Evolutionary conservation across 2,113 vertebrate genomes (phyloP), one percentile per base, ranked within the genome.

Genomic region (Stomatorhinus ivindoensis): DNA sequence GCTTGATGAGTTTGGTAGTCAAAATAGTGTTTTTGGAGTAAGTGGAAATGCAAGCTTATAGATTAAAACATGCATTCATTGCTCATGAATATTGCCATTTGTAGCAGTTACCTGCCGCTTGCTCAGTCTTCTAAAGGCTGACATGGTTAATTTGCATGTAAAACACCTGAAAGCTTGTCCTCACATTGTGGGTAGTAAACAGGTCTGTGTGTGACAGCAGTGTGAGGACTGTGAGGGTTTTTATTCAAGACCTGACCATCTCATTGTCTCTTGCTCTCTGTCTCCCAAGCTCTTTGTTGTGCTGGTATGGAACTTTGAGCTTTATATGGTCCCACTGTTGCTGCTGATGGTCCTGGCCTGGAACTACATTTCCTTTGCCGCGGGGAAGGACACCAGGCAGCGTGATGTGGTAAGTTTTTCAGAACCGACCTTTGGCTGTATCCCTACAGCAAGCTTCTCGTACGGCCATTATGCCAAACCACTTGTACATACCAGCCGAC

Each of bases 281-380:
- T 69, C n/a, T 83, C 46, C 85, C 10, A 86, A 99, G 98, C 94
- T 99, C 94, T 99, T 99, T 92, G 96, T 99, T 90, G 92, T 99
- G 89, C 95, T 98, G 85, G 97, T 99, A 90, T 99, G 98, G 98
- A 99, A 99, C 96, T 99, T 99, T 94, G 98, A 99, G 94, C 96
- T 99, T 94, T 99, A 98, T 93, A 98, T 99, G 98, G 96, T 99
- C 94, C 98, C 98, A 0, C 93, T 99, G 95, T 95, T 95, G 90
- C 93, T 99, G 93, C 93, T 99, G 94, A 93, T 98, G 90, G 96
- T 97, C 9, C 91, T 99, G 96, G 96, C 94, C 89, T 99, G 98
- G 98, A 98, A 98, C 96, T 99, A 98, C 93, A 96, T 98, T 93
- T 96, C 99, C 94, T 97, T 98, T 46, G 88, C 95, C 89, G 98